Base-by-base conservation (phyloP, 2,113 vertebrate genomes). In the Apistogramma diplotaenia region DNA sequence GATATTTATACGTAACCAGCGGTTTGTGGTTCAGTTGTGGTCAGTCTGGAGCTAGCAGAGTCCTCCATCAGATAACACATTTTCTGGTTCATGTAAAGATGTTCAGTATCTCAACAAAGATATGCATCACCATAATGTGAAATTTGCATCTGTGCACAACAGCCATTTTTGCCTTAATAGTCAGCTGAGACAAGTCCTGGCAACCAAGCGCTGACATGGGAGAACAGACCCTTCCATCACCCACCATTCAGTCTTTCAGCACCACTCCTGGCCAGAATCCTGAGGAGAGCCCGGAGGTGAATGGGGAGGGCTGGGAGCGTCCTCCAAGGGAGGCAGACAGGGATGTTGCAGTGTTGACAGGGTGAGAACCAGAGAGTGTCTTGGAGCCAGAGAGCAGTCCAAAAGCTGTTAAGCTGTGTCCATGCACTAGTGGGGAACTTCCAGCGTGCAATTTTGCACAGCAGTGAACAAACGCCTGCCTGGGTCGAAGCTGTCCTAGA, bases 71-170 rank as follows among this genome's bases (percentile, higher is more conserved):
- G 96, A 96, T 96, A 96, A 95, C 94, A 94, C 93, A 86, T 96
- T 96, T 96, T 96, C 96, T 97, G 96, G 95, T 96, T 97, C 95
- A 85, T 96, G 96, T 97, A 96, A 96, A 95, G 91, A 95, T 0
- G 83, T 93, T 93, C 89, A 84, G 87, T 90, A 91, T 95, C 95
- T 96, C 92, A 83, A 90, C 87, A 75, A 75, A 89, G 95, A 94
- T 94, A 73, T 96, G 95, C 94, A 90, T 97, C 96, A 96, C 83
- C 1, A 72, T 65, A 87, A 91, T 88, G 95, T 92, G 81, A 84
- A 95, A 91, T 90, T 94, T 94, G 23, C 91, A 94, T 92, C 92
- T 78, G 62, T 83, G 92, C 91, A 92, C 83, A 83, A 87, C 61
- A 89, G 89, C 54, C 49, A 82, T 56, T 93, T 85, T 86, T 85